phyloP scores from a whole-genome alignment of 1,140 invertebrate species.

The Diachasmimorpha longicaudata region DNA sequence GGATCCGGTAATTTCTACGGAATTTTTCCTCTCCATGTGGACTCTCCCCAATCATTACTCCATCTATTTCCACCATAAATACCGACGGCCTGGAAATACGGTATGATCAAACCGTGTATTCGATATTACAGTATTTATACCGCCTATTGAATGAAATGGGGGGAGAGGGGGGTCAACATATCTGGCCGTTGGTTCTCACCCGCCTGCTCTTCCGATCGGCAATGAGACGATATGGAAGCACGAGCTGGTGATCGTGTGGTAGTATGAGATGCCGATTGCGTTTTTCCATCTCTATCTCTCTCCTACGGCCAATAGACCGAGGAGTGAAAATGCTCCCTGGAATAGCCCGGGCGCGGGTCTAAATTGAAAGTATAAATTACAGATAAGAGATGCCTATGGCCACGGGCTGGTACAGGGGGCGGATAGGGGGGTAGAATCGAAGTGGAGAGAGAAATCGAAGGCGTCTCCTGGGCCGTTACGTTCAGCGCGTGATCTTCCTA shows the following conservation, averaged over 20 bases:
- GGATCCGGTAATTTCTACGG: no score
- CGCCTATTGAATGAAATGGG: not conserved
- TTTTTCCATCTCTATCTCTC: conserved; percentile 19
- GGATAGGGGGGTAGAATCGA: not conserved
- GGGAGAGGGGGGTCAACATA: not conserved
- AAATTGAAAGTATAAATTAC: conserved; percentile 61
- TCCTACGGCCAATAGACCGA: not conserved
- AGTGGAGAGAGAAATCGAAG: not conserved
- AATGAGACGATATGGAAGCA: conserved; percentile 21
- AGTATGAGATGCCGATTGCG: conserved; percentile 22
- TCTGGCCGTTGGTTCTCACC: not conserved
- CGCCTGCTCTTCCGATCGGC: not conserved
- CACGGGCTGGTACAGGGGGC: conserved; percentile 1
- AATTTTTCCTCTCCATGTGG: no score
- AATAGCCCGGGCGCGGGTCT: conserved; percentile 31
- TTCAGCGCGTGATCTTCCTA: conserved; percentile 50
- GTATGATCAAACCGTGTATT: no score
- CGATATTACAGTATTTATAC: not conserved
- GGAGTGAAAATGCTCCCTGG: conserved; percentile 17
- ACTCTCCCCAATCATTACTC: no score
- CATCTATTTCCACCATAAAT: no score
- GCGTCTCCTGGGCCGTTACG: conserved; percentile 46
- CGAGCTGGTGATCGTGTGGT: not conserved
- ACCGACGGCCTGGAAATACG: no score
- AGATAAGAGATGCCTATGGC: conserved; percentile 44